phyloP scores from a whole-genome alignment of 2,888 invertebrate genomes.

The Phlogophora meticulosa region DNA sequence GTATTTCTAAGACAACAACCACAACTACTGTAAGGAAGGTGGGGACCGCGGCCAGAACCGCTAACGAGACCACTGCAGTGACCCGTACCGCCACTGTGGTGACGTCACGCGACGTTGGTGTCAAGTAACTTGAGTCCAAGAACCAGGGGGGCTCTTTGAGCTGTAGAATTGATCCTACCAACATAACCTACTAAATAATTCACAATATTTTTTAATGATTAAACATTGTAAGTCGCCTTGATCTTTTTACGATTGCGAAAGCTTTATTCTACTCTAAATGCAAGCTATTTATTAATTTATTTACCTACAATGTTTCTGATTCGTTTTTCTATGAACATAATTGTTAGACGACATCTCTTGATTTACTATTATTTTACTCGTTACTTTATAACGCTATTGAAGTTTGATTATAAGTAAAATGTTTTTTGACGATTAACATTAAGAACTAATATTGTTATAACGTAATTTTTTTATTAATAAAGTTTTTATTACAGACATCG shows the following conservation, averaged over 20 bases:
- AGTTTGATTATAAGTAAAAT: slow-evolving; percentile 50
- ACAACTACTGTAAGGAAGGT: slow-evolving; percentile 85
- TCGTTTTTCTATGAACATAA: slow-evolving; percentile 53
- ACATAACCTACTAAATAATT: slow-evolving; percentile 45
- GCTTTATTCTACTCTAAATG: slow-evolving; percentile 49
- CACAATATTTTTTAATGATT: slow-evolving; percentile 51
- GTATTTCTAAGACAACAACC: slow-evolving; percentile 84
- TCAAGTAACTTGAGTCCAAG: slow-evolving; percentile 74
- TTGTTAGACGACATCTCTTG: slow-evolving; percentile 60
- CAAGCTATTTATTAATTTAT: slow-evolving; percentile 64
- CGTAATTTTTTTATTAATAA: slow-evolving; percentile 75
- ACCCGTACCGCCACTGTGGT: slow-evolving; percentile 54
- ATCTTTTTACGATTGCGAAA: slow-evolving; percentile 42
- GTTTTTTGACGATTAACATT: slow-evolving; percentile 54
- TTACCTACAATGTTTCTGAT: slow-evolving; percentile 48
- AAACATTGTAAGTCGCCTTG: slow-evolving; percentile 39
- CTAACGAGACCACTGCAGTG: slow-evolving; percentile 80
- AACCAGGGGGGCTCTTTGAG: slow-evolving; percentile 18
- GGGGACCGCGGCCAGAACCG: slow-evolving; percentile 83
- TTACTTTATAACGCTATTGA: slow-evolving; percentile 46
- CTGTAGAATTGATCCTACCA: slow-evolving; percentile 49
- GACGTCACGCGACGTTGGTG: slow-evolving; percentile 86
- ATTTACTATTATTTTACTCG: slow-evolving; percentile 35
- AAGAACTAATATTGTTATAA: slow-evolving; percentile 77
- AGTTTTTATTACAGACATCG: slow-evolving; percentile 62